A percentile compares a stretch with the other conserved stretches of the same genome.
These are phyloP conservation scores for Tachycineta bicolor DNA, from an alignment of 2,113 vertebrate species.

Conservation along the genomic window DNA sequence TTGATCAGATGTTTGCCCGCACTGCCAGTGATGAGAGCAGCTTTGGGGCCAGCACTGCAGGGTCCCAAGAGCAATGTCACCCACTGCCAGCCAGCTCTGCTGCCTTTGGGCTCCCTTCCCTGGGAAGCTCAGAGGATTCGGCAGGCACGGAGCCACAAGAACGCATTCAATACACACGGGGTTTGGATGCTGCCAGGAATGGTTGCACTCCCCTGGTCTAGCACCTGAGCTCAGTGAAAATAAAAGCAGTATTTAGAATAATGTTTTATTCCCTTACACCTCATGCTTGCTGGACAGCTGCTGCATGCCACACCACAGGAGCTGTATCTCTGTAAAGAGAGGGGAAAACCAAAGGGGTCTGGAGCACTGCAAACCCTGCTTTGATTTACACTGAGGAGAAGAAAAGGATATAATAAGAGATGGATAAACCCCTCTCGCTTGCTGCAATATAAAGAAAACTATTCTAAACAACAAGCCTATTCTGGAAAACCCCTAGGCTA, in stretches of 20 bases:
- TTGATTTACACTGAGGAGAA: neutral
- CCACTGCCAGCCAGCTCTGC: neutral
- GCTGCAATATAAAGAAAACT: neutral
- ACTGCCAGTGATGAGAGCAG: neutral
- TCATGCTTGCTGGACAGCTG: neutral
- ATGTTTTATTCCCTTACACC: neutral
- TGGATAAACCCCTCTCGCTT: neutral
- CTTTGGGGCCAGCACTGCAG: neutral
- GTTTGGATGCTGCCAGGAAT: neutral
- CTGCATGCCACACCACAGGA: neutral
- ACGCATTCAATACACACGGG: fast-evolving
- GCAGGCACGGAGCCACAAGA: neutral
- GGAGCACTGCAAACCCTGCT: neutral
- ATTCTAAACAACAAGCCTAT: constrained; percentile 23
- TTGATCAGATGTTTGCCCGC: neutral
- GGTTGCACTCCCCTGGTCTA: neutral
- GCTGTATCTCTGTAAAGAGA: neutral
- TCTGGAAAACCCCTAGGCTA: constrained; percentile 23
- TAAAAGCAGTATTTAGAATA: neutral
- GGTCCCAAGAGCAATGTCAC: neutral
- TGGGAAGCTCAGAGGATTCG: neutral
- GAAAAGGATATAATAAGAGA: neutral
- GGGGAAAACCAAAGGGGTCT: neutral
- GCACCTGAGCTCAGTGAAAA: neutral
- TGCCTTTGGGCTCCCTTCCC: neutral